Base-by-base conservation (phyloP, 2,113 vertebrate genomes). In the Platichthys stellatus region DNA sequence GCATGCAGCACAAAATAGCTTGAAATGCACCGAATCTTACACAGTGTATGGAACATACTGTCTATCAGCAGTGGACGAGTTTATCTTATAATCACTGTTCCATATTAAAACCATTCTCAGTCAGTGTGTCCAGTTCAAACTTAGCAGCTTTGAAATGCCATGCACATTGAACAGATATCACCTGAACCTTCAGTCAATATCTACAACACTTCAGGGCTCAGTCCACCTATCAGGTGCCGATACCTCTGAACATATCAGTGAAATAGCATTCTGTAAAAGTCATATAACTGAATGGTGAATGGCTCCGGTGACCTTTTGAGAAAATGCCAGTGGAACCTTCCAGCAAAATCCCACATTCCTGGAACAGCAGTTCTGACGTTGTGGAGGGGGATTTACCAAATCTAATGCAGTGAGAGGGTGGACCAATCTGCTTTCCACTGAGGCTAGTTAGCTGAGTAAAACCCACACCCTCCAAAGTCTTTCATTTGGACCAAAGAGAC, bases 291-390 rank as follows among this genome's bases (percentile, higher is more conserved):
- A 88, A 65, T 61, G 24, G 58, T 3, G 65, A 87, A 81, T 35
- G 51, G 81, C 76, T 80, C 24, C 26, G 40, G 66, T 88, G 87
- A 91, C 90, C 90, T 92, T 92, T 90, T 53, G 67, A 83, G 73
- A 78, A 92, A 91, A 91, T 89, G 87, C 73, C 88, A 82, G n/a
- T 23, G 45, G 51, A 89, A 69, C 81, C 85, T 90, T 81, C 65
- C 31, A 90, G 90, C 87, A 10, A 86, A 86, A 89, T 65, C 61
- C 45, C 61, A 80, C 71, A 75, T 79, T 81, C 58, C 57, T 75
- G 76, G 60, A 81, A 73, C 74, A 80, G 78, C 70, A 26, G 53
- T 57, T 20, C 60, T 81, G 84, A 91, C 80, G 85, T 88, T 85
- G 88, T 62, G 72, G 78, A 58, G 45, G 58, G 60, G 61, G 85